Percentiles rank a stretch among this genome's conserved stretches.
phyloP scores from a whole-genome alignment of 2,113 vertebrate genomes.

The Coturnix japonica region DNA sequence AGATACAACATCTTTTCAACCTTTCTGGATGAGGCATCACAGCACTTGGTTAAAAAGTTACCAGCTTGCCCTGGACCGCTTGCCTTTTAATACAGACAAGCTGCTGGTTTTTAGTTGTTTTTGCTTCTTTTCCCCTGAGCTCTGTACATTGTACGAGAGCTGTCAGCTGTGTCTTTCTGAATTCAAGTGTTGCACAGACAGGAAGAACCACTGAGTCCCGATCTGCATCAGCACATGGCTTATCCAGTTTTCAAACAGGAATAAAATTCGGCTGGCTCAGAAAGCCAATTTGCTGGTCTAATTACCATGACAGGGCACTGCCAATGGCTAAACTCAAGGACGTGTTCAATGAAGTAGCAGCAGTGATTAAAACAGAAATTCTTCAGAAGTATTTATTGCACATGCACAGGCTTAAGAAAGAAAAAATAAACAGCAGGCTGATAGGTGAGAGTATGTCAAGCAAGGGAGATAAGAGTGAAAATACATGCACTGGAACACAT shows the following conservation, averaged over 20 bases:
- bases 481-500: background rate
- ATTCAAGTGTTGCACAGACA: constrained; percentile 11
- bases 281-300: constrained; percentile 60
- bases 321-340: background rate
- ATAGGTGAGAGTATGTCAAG: background rate
- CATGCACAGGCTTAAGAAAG: background rate
- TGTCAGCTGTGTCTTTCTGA: constrained; percentile 46
- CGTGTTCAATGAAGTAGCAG: background rate
- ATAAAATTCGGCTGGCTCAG: constrained; percentile 33
- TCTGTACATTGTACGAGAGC: constrained; percentile 37
- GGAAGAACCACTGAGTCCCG: constrained; percentile 48
- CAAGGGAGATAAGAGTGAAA: background rate
- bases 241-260: constrained; percentile 40
- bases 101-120: background rate
- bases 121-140: background rate
- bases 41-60: constrained; percentile 37
- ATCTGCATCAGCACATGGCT: constrained; percentile 48
- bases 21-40: background rate
- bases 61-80: background rate
- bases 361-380: background rate
- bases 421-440: background rate
- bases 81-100: background rate
- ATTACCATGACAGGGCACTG: constrained; percentile 14
- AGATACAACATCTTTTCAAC: constrained; percentile 5
- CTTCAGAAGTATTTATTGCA: background rate